Conservation (phyloP, 1,140 invertebrate genomes). For the Ptiloglossa arizonensis region DNA sequence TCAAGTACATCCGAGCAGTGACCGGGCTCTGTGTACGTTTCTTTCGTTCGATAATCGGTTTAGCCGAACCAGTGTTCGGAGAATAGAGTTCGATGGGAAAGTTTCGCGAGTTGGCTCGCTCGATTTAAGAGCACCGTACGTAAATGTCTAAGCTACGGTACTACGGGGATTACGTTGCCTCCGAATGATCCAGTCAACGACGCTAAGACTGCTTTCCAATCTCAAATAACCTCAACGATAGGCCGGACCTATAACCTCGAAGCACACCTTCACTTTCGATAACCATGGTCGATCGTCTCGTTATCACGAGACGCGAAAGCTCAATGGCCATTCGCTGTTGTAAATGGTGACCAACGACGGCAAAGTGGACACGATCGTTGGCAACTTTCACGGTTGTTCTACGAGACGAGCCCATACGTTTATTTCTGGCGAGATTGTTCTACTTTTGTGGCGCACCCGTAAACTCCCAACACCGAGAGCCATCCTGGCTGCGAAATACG, state of each 20-base stretch:
- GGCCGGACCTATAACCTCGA: not conserved
- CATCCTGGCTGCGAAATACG: constrained; percentile 18
- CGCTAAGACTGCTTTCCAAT: constrained; percentile 34
- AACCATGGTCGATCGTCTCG: constrained; percentile 7
- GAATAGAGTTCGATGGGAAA: too few relatives aligned
- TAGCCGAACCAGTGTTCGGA: not conserved
- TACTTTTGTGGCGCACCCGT: constrained; percentile 44
- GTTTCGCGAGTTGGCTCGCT: not conserved
- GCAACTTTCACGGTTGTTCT: constrained; percentile 42
- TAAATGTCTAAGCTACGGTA: not conserved
- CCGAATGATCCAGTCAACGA: constrained; percentile 8
- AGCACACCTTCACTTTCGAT: constrained; percentile 17
- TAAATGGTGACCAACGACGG: constrained; percentile 9
- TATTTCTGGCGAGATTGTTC: constrained; percentile 53
- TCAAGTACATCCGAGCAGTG: too few relatives aligned
- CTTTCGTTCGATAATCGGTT: not conserved
- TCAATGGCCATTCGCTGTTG: constrained; percentile 15
- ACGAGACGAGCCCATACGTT: constrained; percentile 1
- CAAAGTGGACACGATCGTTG: constrained; percentile 17
- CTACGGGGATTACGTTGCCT: not conserved
- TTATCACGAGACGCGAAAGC: constrained; percentile 1
- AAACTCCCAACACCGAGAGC: constrained; percentile 17
- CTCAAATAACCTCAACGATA: not conserved
- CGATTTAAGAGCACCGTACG: not conserved
- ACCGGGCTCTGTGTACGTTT: too few relatives aligned